These are phyloP conservation scores for Protaetia brevitarsis DNA, from an alignment of 1,140 invertebrate genomes.

Conservation along the genomic window DNA sequence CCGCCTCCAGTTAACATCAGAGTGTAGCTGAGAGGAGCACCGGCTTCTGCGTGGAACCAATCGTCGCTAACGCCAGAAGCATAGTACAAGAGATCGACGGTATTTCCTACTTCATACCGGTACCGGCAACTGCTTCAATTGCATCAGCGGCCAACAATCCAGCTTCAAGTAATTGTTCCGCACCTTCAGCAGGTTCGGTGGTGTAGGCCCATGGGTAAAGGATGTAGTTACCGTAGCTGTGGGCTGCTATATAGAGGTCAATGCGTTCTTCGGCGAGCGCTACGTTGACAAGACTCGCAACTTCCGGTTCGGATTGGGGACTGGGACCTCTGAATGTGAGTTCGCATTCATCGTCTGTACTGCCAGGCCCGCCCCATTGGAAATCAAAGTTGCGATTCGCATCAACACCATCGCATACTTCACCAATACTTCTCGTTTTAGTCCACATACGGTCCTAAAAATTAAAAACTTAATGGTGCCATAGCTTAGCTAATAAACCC, in stretches of 20 bases:
- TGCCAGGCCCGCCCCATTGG: constrained; percentile 66
- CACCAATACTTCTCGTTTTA: constrained; percentile 62
- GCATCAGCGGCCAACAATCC: constrained; percentile 43
- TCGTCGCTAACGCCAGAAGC: constrained; percentile 66
- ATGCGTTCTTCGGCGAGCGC: constrained; percentile 52
- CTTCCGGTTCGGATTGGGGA: constrained; percentile 74
- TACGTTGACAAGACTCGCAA: constrained; percentile 56
- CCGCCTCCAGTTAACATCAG: constrained; percentile 67
- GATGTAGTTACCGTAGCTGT: constrained; percentile 72
- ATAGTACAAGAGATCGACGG: constrained; percentile 28
- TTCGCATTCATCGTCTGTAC: constrained; percentile 60
- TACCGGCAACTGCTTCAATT: constrained; percentile 62
- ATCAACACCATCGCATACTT: constrained; percentile 63
- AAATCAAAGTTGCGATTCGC: constrained; percentile 73
- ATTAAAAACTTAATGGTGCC: too few species aligned
- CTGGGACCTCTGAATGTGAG: constrained; percentile 66
- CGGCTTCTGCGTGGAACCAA: constrained; percentile 63
- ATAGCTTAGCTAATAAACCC: too few species aligned
- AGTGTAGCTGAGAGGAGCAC: constrained; percentile 64
- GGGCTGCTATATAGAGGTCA: constrained; percentile 68
- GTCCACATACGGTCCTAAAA: constrained; percentile 54
- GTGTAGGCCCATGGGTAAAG: constrained; percentile 70
- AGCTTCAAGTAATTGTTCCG: not conserved
- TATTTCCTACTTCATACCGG: constrained; percentile 39
- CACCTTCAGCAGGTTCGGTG: not conserved